Base-by-base conservation (phyloP, 2,797 vertebrate species). In the Ciconia nigra region DNA sequence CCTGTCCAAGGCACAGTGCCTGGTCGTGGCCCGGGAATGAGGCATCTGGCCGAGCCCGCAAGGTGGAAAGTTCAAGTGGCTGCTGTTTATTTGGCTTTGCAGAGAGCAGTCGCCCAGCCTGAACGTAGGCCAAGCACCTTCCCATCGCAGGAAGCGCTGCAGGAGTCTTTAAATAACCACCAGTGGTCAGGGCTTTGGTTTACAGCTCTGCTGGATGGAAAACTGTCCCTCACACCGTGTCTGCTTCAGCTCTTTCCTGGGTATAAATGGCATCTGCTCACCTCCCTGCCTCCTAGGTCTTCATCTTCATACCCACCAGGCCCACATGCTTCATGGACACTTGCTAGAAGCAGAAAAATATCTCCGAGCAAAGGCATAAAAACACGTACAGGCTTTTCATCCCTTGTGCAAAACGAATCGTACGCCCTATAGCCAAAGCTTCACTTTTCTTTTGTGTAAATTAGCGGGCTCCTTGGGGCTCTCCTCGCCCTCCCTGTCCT, bases 1-100 rank as follows among this genome's bases (percentile, higher is more conserved):
- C 39, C 51, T 2, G 8, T 46, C 28, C 0, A 1, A 87, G 71
- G 72, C 5, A 0, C 0, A 0, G 61, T 16, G 25, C n/a, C 24
- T 0, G 0, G n/a, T 41, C 5, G 1, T 1, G 19, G 83, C 39
- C 22, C 0, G 0, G 22, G 61, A 47, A 91, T 1, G 13, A 90
- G 41, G 80, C 82, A 88, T 78, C 42, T 5, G 25, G 71, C 57
- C 0, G 22, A 94, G 78, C 44, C 81, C 1, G 3, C 49, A 91
- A 87, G 93, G 96, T 96, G 94, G 88, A 94, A 96, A 96, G 95
- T 91, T 97, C 90, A 97, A 95, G 90, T 92, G 93, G 81, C 24
- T 89, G 87, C 54, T 96, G 87, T 97, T 97, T 97, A 93, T 96
- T 97, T 96, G 94, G 74, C 41, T 96, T 94, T 95, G 63, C 74